Percentiles rank a stretch among this genome's conserved stretches.
Conservation (phyloP, 2,113 vertebrate genomes). For the Xiphorhynchus elegans region DNA sequence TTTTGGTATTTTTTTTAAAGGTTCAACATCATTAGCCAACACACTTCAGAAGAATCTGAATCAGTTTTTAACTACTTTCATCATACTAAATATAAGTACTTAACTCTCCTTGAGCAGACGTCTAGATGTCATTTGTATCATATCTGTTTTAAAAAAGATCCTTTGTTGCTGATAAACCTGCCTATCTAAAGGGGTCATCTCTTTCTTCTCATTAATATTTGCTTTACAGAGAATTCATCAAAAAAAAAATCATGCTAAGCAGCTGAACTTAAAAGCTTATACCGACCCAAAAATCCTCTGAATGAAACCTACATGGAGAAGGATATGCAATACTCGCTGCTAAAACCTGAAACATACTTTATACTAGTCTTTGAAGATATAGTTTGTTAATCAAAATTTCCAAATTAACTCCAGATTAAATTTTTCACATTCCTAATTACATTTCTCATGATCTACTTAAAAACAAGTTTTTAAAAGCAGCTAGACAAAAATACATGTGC, state of each 20-base stretch:
- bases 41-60: neutral
- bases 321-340: neutral
- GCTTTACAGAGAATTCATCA: neutral
- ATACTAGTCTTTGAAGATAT: neutral
- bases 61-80: neutral
- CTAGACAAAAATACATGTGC: neutral
- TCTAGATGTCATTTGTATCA: neutral
- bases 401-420: neutral
- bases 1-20: neutral
- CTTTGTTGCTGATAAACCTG: neutral
- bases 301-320: neutral
- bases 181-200: neutral
- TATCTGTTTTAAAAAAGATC: neutral
- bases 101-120: neutral
- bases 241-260: neutral
- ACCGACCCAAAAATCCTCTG: neutral
- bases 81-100: neutral
- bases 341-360: neutral
- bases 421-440: neutral
- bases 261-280: neutral
- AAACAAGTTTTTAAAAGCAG: neutral
- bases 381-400: neutral
- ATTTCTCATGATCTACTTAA: neutral
- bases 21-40: neutral
- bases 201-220: neutral